Evolutionary conservation across 2,888 invertebrate genomes (phyloP), one percentile per base, ranked within the genome.

Genomic region (Anoplius nigerrimus): DNA sequence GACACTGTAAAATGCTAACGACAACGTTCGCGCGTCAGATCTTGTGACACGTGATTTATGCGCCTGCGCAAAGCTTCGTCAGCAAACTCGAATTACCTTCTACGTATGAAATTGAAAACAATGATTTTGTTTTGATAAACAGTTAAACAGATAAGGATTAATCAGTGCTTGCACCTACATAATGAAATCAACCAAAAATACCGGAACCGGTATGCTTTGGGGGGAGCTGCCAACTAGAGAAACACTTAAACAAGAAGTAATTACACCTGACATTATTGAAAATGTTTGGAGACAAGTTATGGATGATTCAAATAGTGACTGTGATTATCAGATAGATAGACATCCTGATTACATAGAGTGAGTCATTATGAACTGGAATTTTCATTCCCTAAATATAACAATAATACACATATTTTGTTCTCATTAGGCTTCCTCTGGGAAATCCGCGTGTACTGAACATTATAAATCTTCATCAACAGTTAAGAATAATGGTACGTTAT

Each of bases 271-370:
- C 62, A 83, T 88, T 6, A 88, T 89, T 67, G 88, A 89, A 76
- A 88, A 88, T 81, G 80, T 88, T 57, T 88, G 88, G 88, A 80
- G 88, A 62, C 87, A 88, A 81, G 88, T 88, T 20, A 79, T 88
- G 69, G 87, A 88, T 52, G 88, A 88, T 42, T 82, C 84, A 0
- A 87, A 80, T 58, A 74, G 80, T 0, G 87, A 87, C 22, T 85
- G 84, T 56, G 87, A 88, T 79, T 86, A 84, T 77, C 85, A 82
- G 70, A 81, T 79, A 57, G 86, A 86, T 21, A 80, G 70, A 22
- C 85, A 87, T 69, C 78, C 82, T 11, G 86, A 88, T 65, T 86
- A 83, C 66, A 79, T 87, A 56, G 85, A 86, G 88, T 88, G 71
- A 77, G 79, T 59, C 69, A 42, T 59, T 21, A 52, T 16, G 20